Evolutionary conservation across 2,888 invertebrate genomes (phyloP).

Genomic region (Ophion costatus): DNA sequence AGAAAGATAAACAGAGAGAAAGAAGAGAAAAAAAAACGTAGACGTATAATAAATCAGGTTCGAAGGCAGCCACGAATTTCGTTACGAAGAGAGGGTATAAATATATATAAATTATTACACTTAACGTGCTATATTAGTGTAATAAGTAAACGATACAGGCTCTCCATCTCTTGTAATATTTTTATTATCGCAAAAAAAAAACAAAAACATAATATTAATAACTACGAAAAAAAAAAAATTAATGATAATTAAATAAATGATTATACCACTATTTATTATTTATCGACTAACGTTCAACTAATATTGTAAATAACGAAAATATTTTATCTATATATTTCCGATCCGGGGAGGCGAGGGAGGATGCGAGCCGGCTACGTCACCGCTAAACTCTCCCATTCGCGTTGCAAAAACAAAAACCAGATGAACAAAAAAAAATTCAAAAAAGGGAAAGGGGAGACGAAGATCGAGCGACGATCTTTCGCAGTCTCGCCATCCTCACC

Average conservation of each 20-base stretch:
- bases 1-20: constrained; percentile 24
- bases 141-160: constrained; percentile 77
- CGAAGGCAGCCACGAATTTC: constrained; percentile 69
- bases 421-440: neutral
- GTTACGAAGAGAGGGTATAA: constrained; percentile 65
- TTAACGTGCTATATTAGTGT: constrained; percentile 70
- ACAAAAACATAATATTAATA: constrained; percentile 64
- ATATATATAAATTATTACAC: constrained; percentile 57
- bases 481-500: constrained; percentile 68
- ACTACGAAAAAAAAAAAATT: constrained; percentile 59
- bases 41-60: constrained; percentile 59
- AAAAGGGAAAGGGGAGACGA: constrained; percentile 14
- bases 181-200: constrained; percentile 81
- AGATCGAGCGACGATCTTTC: constrained; percentile 68
- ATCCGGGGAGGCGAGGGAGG: constrained; percentile 76
- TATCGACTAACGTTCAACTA: constrained; percentile 83
- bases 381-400: constrained; percentile 53
- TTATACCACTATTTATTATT: constrained; percentile 83
- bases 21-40: constrained; percentile 50
- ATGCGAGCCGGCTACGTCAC: constrained; percentile 52
- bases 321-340: constrained; percentile 84
- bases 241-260: constrained; percentile 78
- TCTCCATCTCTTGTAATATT: constrained; percentile 83
- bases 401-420: constrained; percentile 14
- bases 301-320: constrained; percentile 84